Conservation (phyloP, 2,888 invertebrate genomes). For the Cosmia trapezina region DNA sequence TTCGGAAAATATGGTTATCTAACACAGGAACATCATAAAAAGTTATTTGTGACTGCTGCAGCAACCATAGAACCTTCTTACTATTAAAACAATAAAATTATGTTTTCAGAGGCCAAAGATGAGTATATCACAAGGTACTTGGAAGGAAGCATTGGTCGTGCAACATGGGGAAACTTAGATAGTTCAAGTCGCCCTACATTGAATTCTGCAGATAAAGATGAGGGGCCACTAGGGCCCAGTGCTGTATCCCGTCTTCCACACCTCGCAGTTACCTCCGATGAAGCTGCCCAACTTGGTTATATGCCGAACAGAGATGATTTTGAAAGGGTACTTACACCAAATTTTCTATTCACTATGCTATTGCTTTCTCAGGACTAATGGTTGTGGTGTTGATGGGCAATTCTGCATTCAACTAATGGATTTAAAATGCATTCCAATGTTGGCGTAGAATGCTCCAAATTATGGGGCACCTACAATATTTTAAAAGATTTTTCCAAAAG, state of each 20-base stretch:
- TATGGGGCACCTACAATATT: not conserved
- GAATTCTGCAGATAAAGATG: slow-evolving; percentile 94
- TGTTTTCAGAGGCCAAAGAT: slow-evolving; percentile 94
- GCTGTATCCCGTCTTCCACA: slow-evolving; percentile 93
- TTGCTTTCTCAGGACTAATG: not conserved
- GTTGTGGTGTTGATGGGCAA: not conserved
- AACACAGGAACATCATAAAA: not conserved
- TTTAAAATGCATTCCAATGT: not conserved
- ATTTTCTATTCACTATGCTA: not conserved
- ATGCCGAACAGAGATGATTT: slow-evolving; percentile 99
- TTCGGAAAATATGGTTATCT: not conserved
- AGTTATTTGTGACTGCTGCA: not conserved
- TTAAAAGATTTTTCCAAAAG: not conserved
- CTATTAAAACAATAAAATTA: not conserved
- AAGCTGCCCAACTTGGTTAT: slow-evolving; percentile 97
- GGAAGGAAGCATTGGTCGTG: slow-evolving; percentile 96
- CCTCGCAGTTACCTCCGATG: slow-evolving; percentile 94
- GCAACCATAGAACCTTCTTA: not conserved
- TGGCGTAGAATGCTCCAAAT: not conserved
- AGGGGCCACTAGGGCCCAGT: slow-evolving; percentile 94
- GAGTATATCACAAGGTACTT: slow-evolving; percentile 97
- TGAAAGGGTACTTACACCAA: slow-evolving; percentile 94
- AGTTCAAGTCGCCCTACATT: slow-evolving; percentile 93
- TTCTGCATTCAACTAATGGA: not conserved
- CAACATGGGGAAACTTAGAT: slow-evolving; percentile 95